Conservation (phyloP, 2,113 vertebrate species). For the Origma solitaria region DNA sequence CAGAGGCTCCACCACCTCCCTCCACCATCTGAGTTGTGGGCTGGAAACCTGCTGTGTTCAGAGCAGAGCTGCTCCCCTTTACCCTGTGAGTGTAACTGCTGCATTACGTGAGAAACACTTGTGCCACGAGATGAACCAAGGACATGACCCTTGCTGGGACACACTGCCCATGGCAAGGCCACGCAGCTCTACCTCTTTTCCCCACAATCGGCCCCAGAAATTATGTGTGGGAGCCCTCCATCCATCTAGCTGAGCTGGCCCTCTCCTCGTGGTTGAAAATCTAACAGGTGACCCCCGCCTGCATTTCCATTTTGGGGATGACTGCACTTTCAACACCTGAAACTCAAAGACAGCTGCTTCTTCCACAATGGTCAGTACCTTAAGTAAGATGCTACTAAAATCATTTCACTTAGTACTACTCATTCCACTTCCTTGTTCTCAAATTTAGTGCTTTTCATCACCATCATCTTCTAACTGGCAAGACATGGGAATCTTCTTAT, state of each 20-base stretch:
- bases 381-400: background rate
- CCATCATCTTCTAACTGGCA: background rate
- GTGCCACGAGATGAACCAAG: background rate
- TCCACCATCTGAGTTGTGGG: fast-evolving
- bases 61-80: background rate
- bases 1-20: background rate
- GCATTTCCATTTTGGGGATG: background rate
- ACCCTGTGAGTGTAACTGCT: background rate
- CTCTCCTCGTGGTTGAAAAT: background rate
- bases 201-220: background rate
- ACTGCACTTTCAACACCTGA: background rate
- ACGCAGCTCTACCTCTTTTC: background rate
- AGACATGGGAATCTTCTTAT: background rate
- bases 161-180: background rate
- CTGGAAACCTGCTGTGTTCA: background rate
- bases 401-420: background rate
- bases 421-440: background rate
- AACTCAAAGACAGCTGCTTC: background rate
- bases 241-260: background rate
- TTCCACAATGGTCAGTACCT: background rate
- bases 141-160: background rate
- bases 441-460: background rate
- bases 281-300: background rate
- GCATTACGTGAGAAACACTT: background rate
- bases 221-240: fast-evolving